Evolutionary conservation across 2,113 vertebrate genomes (phyloP).

Genomic region (Gallinago media): DNA sequence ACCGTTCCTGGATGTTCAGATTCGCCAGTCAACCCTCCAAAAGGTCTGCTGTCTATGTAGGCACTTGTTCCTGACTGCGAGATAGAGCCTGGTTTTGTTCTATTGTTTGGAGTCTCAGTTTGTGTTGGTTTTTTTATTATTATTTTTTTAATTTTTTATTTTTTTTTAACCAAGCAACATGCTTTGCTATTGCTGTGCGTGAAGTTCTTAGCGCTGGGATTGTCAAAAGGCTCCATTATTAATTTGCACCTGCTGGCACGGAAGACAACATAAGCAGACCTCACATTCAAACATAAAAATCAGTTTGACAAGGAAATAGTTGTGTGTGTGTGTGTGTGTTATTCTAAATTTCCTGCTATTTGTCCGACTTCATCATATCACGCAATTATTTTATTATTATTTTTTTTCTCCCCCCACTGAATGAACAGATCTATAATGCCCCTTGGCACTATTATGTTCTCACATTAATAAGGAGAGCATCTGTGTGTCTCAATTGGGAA

Average conservation of each 20-base stretch:
- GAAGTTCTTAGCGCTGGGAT: neutral
- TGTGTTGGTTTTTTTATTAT: neutral
- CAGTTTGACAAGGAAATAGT: neutral
- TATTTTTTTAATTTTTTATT: neutral
- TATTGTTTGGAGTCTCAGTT: neutral
- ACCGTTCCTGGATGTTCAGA: conserved; percentile 37
- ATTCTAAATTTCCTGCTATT: neutral
- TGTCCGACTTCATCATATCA: neutral
- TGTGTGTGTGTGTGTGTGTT: neutral
- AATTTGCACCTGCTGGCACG: neutral
- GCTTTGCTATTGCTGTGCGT: neutral
- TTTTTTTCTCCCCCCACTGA: neutral
- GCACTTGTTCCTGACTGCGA: conserved; percentile 19
- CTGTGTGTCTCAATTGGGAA: conserved; percentile 5
- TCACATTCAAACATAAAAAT: neutral
- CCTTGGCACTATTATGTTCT: conserved; percentile 42
- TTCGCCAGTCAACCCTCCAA: conserved; percentile 12
- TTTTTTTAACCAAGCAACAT: neutral
- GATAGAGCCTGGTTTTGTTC: conserved; percentile 25
- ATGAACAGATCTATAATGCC: conserved; percentile 14
- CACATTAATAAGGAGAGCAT: conserved; percentile 52
- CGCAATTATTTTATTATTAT: no score
- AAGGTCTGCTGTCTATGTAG: conserved; percentile 30
- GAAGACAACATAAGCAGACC: neutral
- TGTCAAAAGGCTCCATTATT: neutral